Base-by-base conservation (phyloP, 2,113 vertebrate species). In the Astur gentilis region DNA sequence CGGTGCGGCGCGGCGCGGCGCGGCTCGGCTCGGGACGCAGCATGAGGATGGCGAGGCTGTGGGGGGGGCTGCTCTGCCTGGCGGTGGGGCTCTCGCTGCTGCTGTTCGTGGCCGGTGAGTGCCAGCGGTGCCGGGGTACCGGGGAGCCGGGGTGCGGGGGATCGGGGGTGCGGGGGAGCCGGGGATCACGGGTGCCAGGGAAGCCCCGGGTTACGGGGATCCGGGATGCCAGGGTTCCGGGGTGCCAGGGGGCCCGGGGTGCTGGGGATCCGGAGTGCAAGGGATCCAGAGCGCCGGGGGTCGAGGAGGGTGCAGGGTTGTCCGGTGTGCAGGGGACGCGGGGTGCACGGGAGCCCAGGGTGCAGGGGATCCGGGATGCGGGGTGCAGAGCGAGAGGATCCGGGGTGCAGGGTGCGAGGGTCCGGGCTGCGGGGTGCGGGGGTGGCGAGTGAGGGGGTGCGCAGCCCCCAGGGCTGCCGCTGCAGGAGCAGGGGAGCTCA, bases 271-370 rank as follows among this genome's bases (percentile, higher is more conserved):
- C 4, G 9, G n/a, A 2, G 16, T 65, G 55, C 36, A 16, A 10
- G 27, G 23, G 19, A 13, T 34, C 16, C 11, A 13, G 42, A 13
- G 36, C 22, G 22, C 22, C 5, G 11, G 21, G 45, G 32, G 45
- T 38, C 47, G 14, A 8, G 61, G 4, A 25, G 49, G 49, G 16
- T 40, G 49, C 10, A 8, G 47, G 23, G 47, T 10, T 52, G 50
- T 52, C 22, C 3, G 3, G 26, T 0, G 18, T 13, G 61, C 14
- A 5, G 34, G 19, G 36, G 12, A 38, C 25, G 5, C 2, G 13
- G 16, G 3, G 8, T 42, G n/a, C 11, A 4, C 10, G n/a, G 42
- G 5, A 44, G 19, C 7, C 38, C 8, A 1, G 6, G 23, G 23
- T 27, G 29, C 16, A 3, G 19, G 19, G n/a, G 14, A 20, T 11